Base-by-base conservation (phyloP, 2,888 invertebrate species). In the Eucriotettix oculatus region DNA sequence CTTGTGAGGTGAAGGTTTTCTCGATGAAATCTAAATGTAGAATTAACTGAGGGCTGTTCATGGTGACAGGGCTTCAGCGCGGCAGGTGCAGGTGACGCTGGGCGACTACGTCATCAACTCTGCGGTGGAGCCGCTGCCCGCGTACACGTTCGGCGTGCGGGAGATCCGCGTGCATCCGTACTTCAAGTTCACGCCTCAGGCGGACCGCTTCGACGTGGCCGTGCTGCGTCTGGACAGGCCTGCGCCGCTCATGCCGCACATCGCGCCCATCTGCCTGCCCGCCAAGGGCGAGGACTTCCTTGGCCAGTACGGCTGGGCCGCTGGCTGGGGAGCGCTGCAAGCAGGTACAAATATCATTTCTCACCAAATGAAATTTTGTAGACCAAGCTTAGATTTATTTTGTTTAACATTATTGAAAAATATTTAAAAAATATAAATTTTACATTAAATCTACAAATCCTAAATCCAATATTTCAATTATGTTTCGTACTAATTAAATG, bases 81-180 rank as follows among this genome's bases (percentile, higher is more conserved):
- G 90, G 59, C 92, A 93, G 75, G 92, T 94, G 10, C 89, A 92
- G 67, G 93, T 94, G 58, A 94, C 93, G 0, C 77, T 90, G 0
- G 90, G 94, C 1, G 94, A 94, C 73, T 94, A 94, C 76, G 91
- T 94, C 67, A 91, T 94, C 70, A 93, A 94, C 74, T 92, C 92
- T 0, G 92, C 93, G 0, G 87, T 90, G 9, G 94, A 94, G 71
- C 89, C 92, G 0, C 75, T 94, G 60, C 92, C 92, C 0, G 92
- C 93, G 0, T 91, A 93, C 69, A 92, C 92, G 0, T 93, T 92
- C 69, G 91, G 93, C 42, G 94, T 94, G n/a, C 78, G 90, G 54
- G 84, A 87, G 66, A 93, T 94, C 66, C 85, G 90, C 72, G 87
- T 94, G 40, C 94, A 94, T 74, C 94, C 94, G 0, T 86, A 91